Base-by-base conservation (phyloP, 2,888 invertebrate genomes). In the Syrphus vitripennis region DNA sequence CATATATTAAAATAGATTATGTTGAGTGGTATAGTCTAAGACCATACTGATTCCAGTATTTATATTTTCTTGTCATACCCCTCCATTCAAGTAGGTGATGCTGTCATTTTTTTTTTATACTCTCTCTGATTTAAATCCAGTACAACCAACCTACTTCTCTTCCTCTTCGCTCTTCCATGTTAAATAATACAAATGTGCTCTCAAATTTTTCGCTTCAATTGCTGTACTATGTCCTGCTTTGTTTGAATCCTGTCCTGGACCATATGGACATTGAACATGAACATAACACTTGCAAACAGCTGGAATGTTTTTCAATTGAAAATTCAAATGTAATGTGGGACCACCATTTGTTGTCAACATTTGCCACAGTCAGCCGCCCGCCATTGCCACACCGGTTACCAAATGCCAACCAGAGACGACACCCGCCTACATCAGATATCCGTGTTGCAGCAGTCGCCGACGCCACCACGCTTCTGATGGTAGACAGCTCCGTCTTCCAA, bases 241-340 rank as follows among this genome's bases (percentile, higher is more conserved):
- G 69, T 48, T 45, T 61, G 61, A 63, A 76, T 42, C 34, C 21
- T 19, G 10, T 40, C 40, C 26, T 19, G 59, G 34, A 26, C 86
- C 74, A 86, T 86, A 86, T 86, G 86, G 77, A 29, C 63, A 16
- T 55, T 69, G 70, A 55, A 63, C 50, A 76, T 81, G 67, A 69
- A 53, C 77, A 81, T 69, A 77, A 84, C 81, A 81, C 84, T 81
- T 77, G 74, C 82, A 82, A 74, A 74, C 86, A 82, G 72, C 77
- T 86, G 81, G 86, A 86, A 86, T 86, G 82, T 82, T 82, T 77
- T 76, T 65, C 61, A 55, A 86, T 86, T 86, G 84, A 81, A 84
- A 86, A 86, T 81, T 86, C 86, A 82, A 86, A 86, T 74, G 77
- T 63, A 72, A 76, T 72, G 71, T 72, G 72, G 57, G 77, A 81